Evolutionary conservation across 1,140 invertebrate species (phyloP), one percentile per base, ranked within the genome.

Genomic region (Drosophila sp.): DNA sequence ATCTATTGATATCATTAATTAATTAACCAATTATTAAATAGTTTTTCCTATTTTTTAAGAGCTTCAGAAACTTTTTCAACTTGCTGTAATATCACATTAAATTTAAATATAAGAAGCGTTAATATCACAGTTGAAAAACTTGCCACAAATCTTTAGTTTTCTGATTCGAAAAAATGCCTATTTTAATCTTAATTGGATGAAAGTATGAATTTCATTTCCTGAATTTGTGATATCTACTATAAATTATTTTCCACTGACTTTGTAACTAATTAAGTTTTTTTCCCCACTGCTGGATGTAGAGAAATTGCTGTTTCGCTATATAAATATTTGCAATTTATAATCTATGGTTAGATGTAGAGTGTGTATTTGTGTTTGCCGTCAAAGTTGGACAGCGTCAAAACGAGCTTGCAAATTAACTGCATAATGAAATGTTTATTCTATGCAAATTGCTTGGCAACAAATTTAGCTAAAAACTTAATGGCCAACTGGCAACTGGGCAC

Each of bases 381-480:
- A 29, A 56, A 56, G 27, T 56, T 30, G 29, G 54, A 27, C 44
- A 50, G 44, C 44, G 6, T 50, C 44, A 50, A 50, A 56, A 56
- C 54, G 27, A 56, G 54, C 54, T 56, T 56, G 54, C 54, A 56
- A 56, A 56, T 56, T 56, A 56, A 32, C 30, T 57, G 32, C 17
- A 57, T 57, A 57, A 57, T 57, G 23, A 57, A 57, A 57, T 33
- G 56, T 35, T 50, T 50, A 50, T 50, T 50, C 44, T 50, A 50
- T 50, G 44, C 44, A 50, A 50, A 50, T 50, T 50, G 44, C 44
- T 50, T 50, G 44, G 44, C 7, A 50, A 50, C 23, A 23, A 57
- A 33, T 57, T 57, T 23, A 35, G 23, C n/a, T 33, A 23, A 35
- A 32, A 35, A 57, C 32, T 4, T 30, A 35, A 41, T 11, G 11